A percentile compares a stretch with the other conserved stretches of the same genome.
Conservation (phyloP, 2,797 vertebrate species). For the Hypotaenidia philippensis region DNA sequence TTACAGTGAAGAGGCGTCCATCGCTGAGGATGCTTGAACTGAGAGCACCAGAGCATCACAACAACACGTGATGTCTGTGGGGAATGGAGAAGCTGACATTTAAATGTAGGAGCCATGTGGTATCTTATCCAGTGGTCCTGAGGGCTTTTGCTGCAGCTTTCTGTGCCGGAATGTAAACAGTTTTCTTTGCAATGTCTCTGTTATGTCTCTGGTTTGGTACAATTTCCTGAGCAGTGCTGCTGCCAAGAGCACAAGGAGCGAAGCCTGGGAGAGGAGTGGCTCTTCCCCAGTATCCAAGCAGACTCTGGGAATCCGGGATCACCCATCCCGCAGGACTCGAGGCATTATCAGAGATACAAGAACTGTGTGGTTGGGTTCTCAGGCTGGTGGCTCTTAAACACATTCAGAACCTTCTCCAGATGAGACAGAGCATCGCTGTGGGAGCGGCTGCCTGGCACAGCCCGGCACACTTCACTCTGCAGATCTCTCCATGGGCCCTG, state of each 20-base stretch:
- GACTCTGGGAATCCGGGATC: not conserved
- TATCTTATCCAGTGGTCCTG: not conserved
- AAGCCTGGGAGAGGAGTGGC: not conserved
- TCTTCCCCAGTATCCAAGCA: not conserved
- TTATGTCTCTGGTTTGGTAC: conserved; percentile 80
- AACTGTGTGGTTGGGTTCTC: not conserved
- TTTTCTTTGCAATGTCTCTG: conserved; percentile 71
- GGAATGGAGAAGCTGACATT: not conserved
- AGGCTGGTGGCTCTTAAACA: not conserved
- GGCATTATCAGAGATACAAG: accelerated
- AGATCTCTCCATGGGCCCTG: not conserved
- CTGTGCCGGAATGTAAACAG: conserved; percentile 85
- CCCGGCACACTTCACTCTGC: not conserved
- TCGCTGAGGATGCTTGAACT: not conserved
- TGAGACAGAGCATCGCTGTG: not conserved
- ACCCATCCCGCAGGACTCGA: not conserved
- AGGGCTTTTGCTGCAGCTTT: conserved; percentile 34
- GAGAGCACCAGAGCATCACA: not conserved
- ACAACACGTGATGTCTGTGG: accelerated
- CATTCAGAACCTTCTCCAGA: not conserved
- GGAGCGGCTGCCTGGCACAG: not conserved
- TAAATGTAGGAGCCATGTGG: not conserved
- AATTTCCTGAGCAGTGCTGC: conserved; percentile 76
- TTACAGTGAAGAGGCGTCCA: not conserved
- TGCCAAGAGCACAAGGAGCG: conserved; percentile 63